Evolutionary conservation across 2,888 invertebrate genomes (phyloP), one percentile per base, ranked within the genome.

Genomic region (Sesia apiformis): DNA sequence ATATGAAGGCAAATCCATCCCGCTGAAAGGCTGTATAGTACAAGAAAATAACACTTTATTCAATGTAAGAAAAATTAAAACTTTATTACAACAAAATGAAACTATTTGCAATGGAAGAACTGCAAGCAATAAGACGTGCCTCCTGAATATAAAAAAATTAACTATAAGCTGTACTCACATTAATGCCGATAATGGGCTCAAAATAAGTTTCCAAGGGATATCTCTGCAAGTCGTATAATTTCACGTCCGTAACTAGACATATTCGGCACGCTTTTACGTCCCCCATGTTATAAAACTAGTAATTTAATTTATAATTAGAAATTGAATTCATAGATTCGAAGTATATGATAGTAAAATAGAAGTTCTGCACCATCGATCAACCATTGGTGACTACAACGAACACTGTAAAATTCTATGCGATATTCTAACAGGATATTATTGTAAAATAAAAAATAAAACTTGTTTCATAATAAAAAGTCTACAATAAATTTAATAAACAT

Each of bases 271-370:
- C 79, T 73, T 66, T 75, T 2, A 79, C 54, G 38, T 74, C 65
- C 54, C 69, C 80, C 87, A 87, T 87, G 39, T 38, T 40, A 40
- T 50, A 7, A 8, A 50, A 23, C 40, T n/a, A 39, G 6, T n/a
- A 58, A 61, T 54, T 63, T 57, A 51, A 23, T 50, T 4, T 55
- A 53, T 53, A 6, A 5, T 4, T 50, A 54, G 60, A 64, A 65
- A 65, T 59, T 55, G 62, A 63, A 63, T 76, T 78, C 69, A 70
- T 75, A 76, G 56, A 63, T 78, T 81, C 74, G 77, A 78, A 76
- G 72, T 60, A 61, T 55, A 63, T 54, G 65, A 76, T 80, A 77
- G 80, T 83, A 76, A 77, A 73, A 70, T 84, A 85, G 84, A 85
- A 75, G 74, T 79, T 68, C 81, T 78, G 57, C 52, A n/a, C 23